Base-by-base conservation (phyloP, 2,888 invertebrate species). In the Gnatocerus cornutus region DNA sequence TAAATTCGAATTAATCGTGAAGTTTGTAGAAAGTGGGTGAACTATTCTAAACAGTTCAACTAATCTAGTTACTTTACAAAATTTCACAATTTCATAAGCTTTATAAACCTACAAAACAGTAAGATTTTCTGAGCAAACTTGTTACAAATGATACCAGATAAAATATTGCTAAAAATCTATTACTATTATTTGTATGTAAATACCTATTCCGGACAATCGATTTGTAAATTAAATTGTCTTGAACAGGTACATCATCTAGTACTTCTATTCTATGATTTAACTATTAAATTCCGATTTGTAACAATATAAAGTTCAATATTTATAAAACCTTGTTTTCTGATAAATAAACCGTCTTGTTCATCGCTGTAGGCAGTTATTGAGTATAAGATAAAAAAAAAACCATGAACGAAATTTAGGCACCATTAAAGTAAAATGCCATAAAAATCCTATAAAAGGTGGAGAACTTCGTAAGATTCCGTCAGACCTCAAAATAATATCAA, bases 401-500 rank as follows among this genome's bases (percentile, higher is more conserved):
- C 33, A 55, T 0, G 1, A 39, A n/a, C 8, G n/a, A 10, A 29
- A n/a, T 21, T 50, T 29, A 50, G 48, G 48, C 48, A 13, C 37
- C 1, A 53, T 37, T 1, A 53, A 27, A 53, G 29, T 12, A 50
- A 48, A 29, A 50, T 50, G 7, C n/a, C 16, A 10, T 27, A 27
- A 50, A 50, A 30, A 27, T 12, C 30, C 16, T 50, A 46, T 1
- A 46, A 16, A 13, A 6, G n/a, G 9, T 46, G 14, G 14, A 10
- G 6, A 10, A 43, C 12, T 10, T 7, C 5, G 7, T 16, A 16
- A 41, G 10, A 3, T 39, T n/a, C 39, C 3, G 9, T 41, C 12
- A 41, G 48, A 4, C 16, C 16, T 16, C 4, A 48, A 61, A 50
- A 50, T 39, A 63, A 63, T 63, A 53, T 64, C 64, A 53, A 52